These are phyloP conservation scores for Thermophis baileyi DNA, from an alignment of 2,113 vertebrate genomes.

Conservation along the genomic window DNA sequence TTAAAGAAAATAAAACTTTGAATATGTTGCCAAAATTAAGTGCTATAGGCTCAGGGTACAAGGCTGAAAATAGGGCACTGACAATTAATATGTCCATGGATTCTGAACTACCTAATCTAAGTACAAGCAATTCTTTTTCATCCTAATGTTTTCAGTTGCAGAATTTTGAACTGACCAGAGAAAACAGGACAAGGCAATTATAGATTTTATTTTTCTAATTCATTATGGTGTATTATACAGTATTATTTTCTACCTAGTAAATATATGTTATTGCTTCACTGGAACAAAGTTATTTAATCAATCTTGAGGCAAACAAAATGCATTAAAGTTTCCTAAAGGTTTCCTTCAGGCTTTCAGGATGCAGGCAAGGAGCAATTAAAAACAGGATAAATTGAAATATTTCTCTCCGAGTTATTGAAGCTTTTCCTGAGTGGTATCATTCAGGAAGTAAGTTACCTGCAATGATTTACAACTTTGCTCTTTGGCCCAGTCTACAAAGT, in stretches of 20 bases:
- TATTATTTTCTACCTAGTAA: neutral
- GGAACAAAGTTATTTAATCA: neutral
- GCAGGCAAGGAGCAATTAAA: neutral
- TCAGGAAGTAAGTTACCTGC: neutral
- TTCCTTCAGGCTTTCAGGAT: neutral
- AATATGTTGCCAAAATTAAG: neutral
- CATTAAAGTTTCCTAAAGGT: neutral
- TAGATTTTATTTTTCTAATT: neutral
- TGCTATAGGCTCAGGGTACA: neutral
- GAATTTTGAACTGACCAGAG: neutral
- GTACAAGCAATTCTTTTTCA: neutral
- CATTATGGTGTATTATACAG: neutral
- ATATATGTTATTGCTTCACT: neutral
- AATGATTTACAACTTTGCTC: conserved; percentile 5
- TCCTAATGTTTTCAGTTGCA: neutral
- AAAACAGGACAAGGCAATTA: neutral
- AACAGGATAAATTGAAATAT: neutral
- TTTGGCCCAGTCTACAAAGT: neutral
- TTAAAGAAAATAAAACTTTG: neutral
- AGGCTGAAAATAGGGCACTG: neutral
- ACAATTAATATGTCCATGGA: neutral
- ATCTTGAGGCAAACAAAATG: neutral
- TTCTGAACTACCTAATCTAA: neutral
- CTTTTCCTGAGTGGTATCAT: neutral
- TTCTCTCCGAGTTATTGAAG: neutral